Base-by-base conservation (phyloP, 2,113 vertebrate species). In the Malaclemys terrapin region DNA sequence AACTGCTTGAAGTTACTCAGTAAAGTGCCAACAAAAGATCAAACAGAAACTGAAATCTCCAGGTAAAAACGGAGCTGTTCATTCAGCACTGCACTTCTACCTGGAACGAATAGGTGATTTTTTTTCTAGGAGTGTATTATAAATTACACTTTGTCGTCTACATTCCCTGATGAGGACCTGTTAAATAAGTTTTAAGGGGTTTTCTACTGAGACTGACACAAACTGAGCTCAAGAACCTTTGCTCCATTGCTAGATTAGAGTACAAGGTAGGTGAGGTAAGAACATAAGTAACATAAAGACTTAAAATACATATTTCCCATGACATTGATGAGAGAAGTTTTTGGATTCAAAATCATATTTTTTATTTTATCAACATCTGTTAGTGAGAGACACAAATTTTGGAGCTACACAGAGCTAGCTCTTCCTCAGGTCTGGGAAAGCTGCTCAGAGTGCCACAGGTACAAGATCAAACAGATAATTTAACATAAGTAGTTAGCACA, bases 1-100 rank as follows among this genome's bases (percentile, higher is more conserved):
- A 97, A 93, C 80, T 6, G 38, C 20, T 96, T 93, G 91, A 52
- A 4, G 12, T 38, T 88, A 93, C 84, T 93, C 3, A 25, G 56
- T 62, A 38, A 1, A 4, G 11, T 96, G 65, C 80, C 1, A 78
- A 22, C 1, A 10, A 79, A 88, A 93, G 42, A 69, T n/a, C 94
- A 87, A 83, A 75, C 75, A 69, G 89, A 80, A 89, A 81, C 85
- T 8, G 85, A 93, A 83, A 54, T 82, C 1, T 29, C 25, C 2
- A 25, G 14, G 11, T 1, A 0, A 69, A n/a, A 11, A 59, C 75
- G 22, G 86, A 89, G 76, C 12, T 20, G 5, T 87, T 89, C 9
- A 5, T 59, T 57, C 1, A 6, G 42, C 38, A 75, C 14, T 57
- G 38, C 53, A 47, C 11, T 75, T 38, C 17, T 27, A 84, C 81